Percentiles rank a stretch among this genome's conserved stretches.
phyloP scores from a whole-genome alignment of 2,888 invertebrate genomes.

The Synanthedon andrenaeformis region DNA sequence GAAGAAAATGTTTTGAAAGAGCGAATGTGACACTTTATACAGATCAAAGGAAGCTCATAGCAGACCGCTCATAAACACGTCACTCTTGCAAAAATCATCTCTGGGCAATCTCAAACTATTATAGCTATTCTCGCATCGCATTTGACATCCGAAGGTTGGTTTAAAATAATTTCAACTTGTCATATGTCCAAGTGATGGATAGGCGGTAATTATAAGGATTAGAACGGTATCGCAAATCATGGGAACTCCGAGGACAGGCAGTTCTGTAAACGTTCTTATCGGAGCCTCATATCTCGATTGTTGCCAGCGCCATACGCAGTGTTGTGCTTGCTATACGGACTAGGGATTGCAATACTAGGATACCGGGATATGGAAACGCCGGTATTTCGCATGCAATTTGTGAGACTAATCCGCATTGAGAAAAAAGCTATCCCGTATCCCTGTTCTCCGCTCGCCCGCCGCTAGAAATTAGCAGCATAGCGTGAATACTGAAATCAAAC shows the following conservation, averaged over 20 bases:
- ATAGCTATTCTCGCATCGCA: constrained; percentile 12
- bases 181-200: constrained; percentile 61
- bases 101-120: constrained; percentile 55
- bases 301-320: constrained; percentile 27
- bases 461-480: too few species aligned
- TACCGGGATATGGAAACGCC: background rate
- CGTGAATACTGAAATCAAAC: too few species aligned
- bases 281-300: constrained; percentile 57
- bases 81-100: constrained; percentile 57
- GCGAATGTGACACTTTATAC: constrained; percentile 37
- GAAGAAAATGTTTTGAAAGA: constrained; percentile 23
- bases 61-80: constrained; percentile 58
- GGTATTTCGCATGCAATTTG: background rate
- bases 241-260: constrained; percentile 59
- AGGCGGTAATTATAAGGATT: constrained; percentile 64
- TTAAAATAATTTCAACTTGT: constrained; percentile 48
- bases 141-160: constrained; percentile 34
- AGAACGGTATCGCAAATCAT: constrained; percentile 66
- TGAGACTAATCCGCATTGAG: too few species aligned
- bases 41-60: constrained; percentile 61
- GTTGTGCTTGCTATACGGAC: background rate
- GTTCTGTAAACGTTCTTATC: constrained; percentile 62
- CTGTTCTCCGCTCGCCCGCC: too few species aligned
- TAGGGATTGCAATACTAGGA: too few species aligned
- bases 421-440: too few species aligned